Conservation (phyloP, 2,888 invertebrate species). For the Cataglyphis livida region DNA sequence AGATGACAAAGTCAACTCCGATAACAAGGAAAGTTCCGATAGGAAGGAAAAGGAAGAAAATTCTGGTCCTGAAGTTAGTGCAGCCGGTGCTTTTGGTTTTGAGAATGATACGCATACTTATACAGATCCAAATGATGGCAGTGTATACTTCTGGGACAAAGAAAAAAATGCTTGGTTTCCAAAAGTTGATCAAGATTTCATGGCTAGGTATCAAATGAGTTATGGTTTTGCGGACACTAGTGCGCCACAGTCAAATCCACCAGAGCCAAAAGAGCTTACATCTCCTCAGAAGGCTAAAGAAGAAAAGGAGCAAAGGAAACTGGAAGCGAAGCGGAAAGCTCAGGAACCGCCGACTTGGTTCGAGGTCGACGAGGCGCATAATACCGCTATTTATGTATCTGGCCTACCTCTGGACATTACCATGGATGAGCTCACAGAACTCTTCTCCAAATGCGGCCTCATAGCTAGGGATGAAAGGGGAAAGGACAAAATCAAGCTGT, state of each 20-base stretch:
- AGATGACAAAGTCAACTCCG: constrained; percentile 32
- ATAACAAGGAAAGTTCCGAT: constrained; percentile 61
- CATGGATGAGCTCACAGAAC: constrained; percentile 94
- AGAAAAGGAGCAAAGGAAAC: constrained; percentile 79
- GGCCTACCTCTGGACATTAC: constrained; percentile 96
- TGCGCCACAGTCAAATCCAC: constrained; percentile 72
- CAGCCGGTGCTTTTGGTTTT: constrained; percentile 88
- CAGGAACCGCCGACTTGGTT: constrained; percentile 93
- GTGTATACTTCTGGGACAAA: constrained; percentile 96
- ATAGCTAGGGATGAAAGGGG: constrained; percentile 95
- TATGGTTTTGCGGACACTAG: constrained; percentile 94
- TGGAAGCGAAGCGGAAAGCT: constrained; percentile 86
- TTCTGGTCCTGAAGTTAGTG: constrained; percentile 75
- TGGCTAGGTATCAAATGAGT: constrained; percentile 98
- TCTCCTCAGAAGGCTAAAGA: constrained; percentile 78
- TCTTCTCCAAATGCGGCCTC: constrained; percentile 98
- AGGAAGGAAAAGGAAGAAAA: constrained; percentile 31
- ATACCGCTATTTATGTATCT: constrained; percentile 98
- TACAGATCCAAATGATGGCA: constrained; percentile 94
- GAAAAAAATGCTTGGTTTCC: constrained; percentile 98
- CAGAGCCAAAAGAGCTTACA: constrained; percentile 84
- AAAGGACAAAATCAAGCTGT: constrained; percentile 96
- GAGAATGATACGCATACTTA: constrained; percentile 93
- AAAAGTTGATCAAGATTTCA: constrained; percentile 98
- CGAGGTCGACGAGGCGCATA: constrained; percentile 94